Evolutionary conservation across 2,797 vertebrate species (phyloP), one percentile per base, ranked within the genome.

Genomic region (Acrossocheilus fasciatus): DNA sequence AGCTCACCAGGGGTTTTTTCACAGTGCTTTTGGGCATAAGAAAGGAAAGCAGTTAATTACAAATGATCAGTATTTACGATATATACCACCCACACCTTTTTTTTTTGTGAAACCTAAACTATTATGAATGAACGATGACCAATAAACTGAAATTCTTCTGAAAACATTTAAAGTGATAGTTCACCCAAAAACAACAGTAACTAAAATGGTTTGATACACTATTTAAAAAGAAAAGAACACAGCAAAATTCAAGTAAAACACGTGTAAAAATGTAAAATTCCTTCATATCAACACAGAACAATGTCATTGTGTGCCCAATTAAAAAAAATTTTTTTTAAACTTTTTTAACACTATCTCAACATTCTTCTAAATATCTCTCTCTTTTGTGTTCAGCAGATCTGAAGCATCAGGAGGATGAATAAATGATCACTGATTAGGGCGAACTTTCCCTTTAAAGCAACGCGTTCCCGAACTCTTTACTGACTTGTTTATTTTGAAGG

Each of bases 1-100:
- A 78, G 57, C 79, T 69, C 59, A 75, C 1, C 15, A 11, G 85
- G 82, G 85, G 76, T 72, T 86, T 84, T 30, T 81, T 17, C 57
- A 43, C 20, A 62, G 30, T 43, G 57, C 43, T 87, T 68, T 80
- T 43, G 74, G 4, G 59, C 54, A 75, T 6, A 50, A 83, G 45
- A 52, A 59, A 15, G 23, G 9, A n/a, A 26, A 68, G 64, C 64
- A 17, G 30, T 9, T 68, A 18, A 68, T 36, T 68, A 10, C 70
- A 17, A 17, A 30, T 3, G 20, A 50, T 64, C 2, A 64, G 43
- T 50, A 39, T 45, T 23, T 36, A 47, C 17, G 0, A 57, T 34
- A 15, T 50, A 23, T 62, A 8, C 34, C 50, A 8, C 34, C 47
- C 41, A 73, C 23, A 0, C 7, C 10, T 18, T 20, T 36, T 15